phyloP scores from a whole-genome alignment of 2,888 invertebrate genomes.

The Drosophila diplacantha region DNA sequence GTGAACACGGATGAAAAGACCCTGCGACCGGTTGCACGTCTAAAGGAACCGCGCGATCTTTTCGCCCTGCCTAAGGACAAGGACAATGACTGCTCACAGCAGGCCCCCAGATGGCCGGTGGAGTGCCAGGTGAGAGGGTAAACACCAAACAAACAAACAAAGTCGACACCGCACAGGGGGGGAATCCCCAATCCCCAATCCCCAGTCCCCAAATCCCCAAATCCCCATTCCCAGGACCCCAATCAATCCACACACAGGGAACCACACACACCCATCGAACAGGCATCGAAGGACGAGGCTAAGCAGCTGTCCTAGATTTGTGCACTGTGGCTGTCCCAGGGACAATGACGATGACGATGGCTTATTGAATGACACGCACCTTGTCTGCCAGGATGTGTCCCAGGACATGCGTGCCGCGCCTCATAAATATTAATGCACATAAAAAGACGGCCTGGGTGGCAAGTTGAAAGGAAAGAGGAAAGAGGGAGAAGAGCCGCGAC shows the following conservation, averaged over 20 bases:
- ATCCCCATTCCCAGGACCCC: neutral
- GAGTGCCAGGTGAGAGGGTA: constrained; percentile 86
- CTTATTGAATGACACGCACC: constrained; percentile 39
- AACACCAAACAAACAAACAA: neutral
- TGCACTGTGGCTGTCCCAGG: neutral
- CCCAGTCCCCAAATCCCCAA: neutral
- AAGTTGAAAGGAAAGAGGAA: neutral
- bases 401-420: constrained; percentile 35
- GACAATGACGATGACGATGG: constrained; percentile 12
- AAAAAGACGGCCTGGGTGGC: constrained; percentile 13
- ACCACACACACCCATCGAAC: constrained; percentile 11
- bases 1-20: constrained; percentile 83
- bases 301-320: constrained; percentile 26
- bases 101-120: constrained; percentile 91
- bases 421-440: constrained; percentile 47
- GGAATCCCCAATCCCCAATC: neutral
- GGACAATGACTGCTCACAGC: constrained; percentile 84
- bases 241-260: constrained; percentile 3
- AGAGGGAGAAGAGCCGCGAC: neutral
- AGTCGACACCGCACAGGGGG: neutral
- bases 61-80: constrained; percentile 84
- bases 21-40: constrained; percentile 82
- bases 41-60: constrained; percentile 84
- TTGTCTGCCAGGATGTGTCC: constrained; percentile 30
- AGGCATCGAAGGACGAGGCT: constrained; percentile 9